phyloP scores from a whole-genome alignment of 2,888 invertebrate species.

The Gymnocheta viridis region DNA sequence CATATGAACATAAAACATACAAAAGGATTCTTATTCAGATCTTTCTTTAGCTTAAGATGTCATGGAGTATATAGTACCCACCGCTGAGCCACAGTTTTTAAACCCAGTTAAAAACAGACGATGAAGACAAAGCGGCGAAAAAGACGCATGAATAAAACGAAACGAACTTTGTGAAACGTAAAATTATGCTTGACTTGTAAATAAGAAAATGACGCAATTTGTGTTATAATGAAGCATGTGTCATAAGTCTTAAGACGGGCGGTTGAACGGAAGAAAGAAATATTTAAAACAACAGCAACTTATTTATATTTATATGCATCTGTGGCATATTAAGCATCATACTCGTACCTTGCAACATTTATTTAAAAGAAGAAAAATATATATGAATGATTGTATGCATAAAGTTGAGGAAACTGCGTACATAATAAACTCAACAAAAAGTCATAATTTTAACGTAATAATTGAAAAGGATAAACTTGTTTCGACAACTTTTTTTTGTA shows the following conservation, averaged over 20 bases:
- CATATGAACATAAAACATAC: conserved; percentile 21
- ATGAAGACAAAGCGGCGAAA: conserved; percentile 9
- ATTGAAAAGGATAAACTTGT: conserved; percentile 38
- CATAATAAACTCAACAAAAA: conserved; percentile 52
- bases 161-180: conserved; percentile 57
- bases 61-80: conserved; percentile 40
- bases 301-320: background rate
- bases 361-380: background rate
- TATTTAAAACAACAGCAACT: background rate
- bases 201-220: conserved; percentile 66
- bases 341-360: background rate
- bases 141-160: conserved; percentile 22
- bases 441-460: conserved; percentile 57
- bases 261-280: conserved; percentile 21
- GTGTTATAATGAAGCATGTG: conserved; percentile 63
- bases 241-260: conserved; percentile 61
- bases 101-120: conserved; percentile 36
- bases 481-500: background rate
- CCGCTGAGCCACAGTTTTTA: conserved; percentile 42
- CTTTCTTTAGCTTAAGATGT: conserved; percentile 25
- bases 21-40: conserved; percentile 22
- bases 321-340: conserved; percentile 4
- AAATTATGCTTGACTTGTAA: conserved; percentile 65
- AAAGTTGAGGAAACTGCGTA: conserved; percentile 19
- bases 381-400: no score